Conservation (phyloP, 2,113 vertebrate genomes). For the Psophia crepitans region DNA sequence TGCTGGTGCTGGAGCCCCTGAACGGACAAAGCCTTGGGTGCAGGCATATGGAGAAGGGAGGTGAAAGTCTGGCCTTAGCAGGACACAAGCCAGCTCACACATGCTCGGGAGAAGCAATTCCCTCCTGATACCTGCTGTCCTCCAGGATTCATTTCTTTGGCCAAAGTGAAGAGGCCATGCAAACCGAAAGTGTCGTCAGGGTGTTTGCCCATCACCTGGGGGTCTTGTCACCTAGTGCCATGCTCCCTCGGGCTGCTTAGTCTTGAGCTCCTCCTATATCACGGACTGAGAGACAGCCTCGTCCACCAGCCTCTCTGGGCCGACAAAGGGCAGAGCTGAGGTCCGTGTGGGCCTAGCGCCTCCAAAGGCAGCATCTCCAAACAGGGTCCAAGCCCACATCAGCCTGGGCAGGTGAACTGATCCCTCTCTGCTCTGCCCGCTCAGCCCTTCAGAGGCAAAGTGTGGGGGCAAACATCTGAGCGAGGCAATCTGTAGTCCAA, state of each 20-base stretch:
- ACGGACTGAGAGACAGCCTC: rapidly evolving
- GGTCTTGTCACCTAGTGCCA: rapidly evolving
- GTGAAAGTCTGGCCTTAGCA: neutral
- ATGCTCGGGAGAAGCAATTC: rapidly evolving
- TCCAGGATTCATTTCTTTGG: neutral
- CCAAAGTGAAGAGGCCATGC: neutral
- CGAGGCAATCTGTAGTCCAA: neutral
- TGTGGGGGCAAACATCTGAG: neutral
- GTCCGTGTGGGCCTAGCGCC: rapidly evolving
- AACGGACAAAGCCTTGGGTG: neutral
- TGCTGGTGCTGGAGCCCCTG: rapidly evolving
- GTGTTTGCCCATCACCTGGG: rapidly evolving
- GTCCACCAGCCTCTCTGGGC: neutral
- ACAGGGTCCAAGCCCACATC: neutral
- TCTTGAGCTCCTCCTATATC: neutral
- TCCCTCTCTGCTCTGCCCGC: neutral
- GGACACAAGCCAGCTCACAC: neutral
- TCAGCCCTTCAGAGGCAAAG: constrained; percentile 21
- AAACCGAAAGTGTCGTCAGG: neutral
- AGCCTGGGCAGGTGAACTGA: neutral
- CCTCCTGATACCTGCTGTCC: neutral
- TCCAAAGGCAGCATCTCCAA: neutral
- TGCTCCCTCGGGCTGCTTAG: neutral
- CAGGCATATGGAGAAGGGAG: neutral
- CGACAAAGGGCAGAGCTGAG: neutral